A percentile compares a stretch with the other conserved stretches of the same genome.
Evolutionary conservation across 2,888 invertebrate species (phyloP).

Genomic region (Vannuccia rotundouncinata): DNA sequence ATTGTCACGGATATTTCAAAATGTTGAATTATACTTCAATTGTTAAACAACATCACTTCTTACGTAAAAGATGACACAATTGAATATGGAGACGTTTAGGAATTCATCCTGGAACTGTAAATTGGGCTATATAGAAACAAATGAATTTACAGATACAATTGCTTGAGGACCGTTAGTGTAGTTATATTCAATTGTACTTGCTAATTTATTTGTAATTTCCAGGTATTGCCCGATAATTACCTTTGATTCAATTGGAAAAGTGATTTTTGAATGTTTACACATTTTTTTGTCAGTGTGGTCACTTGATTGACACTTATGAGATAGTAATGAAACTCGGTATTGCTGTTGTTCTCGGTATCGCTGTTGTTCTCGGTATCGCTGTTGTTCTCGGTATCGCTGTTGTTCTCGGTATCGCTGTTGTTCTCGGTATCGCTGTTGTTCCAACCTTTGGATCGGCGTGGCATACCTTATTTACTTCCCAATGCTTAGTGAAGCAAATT

Average conservation of each 20-base stretch:
- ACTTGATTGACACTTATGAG: not conserved
- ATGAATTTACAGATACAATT: not conserved
- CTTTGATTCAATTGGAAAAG: not conserved
- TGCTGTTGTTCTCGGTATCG: not conserved
- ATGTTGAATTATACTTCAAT: not conserved
- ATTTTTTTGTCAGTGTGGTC: not conserved
- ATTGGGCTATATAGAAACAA: not conserved
- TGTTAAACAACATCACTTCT: not conserved
- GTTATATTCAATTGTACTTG: not conserved
- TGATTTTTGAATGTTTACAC: not conserved
- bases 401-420: too few relatives aligned
- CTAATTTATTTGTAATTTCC: not conserved
- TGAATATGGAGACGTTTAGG: not conserved
- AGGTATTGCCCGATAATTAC: not conserved
- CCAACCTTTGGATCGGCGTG: not conserved
- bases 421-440: not conserved
- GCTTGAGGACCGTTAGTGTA: not conserved
- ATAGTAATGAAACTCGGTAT: not conserved
- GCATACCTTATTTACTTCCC: not conserved
- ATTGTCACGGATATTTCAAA: not conserved
- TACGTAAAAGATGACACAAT: not conserved
- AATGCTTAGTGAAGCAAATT: not conserved
- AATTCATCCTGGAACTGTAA: not conserved
- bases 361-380: not conserved
- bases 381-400: too few relatives aligned